Base-by-base conservation (phyloP, 2,113 vertebrate genomes). In the Notothenia rossii region DNA sequence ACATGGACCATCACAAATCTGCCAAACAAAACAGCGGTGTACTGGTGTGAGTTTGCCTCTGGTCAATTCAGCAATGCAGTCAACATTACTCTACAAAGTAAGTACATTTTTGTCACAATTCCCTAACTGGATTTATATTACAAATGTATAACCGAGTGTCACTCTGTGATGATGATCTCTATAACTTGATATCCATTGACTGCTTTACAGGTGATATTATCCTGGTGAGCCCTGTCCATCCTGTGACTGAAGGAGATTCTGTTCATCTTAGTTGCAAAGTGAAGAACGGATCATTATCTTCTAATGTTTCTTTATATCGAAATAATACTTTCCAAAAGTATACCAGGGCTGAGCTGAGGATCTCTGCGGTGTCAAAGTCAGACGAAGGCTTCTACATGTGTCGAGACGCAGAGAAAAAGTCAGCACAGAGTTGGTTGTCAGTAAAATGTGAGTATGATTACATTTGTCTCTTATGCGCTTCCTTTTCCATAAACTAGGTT, bases 221-320 rank as follows among this genome's bases (percentile, higher is more conserved):
- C 80, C 75, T 91, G 77, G 20, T 75, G 84, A 87, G 77, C 3
- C 90, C 88, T 20, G 80, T 60, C 62, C 64, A 76, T 58, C 85
- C 78, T 51, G 79, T 90, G 51, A 55, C 43, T 63, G 81, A 78
- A 13, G 88, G 90, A 76, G 50, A 43, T 4, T 46, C 82, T 54
- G 69, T 88, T 22, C 63, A 20, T 43, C 79, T 91, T 36, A 45
- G 66, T 55, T 91, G 89, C 75, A 73, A 72, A 33, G 3, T 55
- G 22, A 74, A 8, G 15, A 18, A 0, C 7, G 10, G 8, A 25
- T 36, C 29, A 54, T 0, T 18, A 0, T 10, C n/a, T 51, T 53
- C 66, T 17, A 63, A 45, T 0, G n/a, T 79, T 22, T 1, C 0
- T 40, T 88, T 91, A 12, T 85, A 86, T 45, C 46, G 65, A 33